Conservation (phyloP, 2,888 invertebrate genomes). For the Autographa pulchrina region DNA sequence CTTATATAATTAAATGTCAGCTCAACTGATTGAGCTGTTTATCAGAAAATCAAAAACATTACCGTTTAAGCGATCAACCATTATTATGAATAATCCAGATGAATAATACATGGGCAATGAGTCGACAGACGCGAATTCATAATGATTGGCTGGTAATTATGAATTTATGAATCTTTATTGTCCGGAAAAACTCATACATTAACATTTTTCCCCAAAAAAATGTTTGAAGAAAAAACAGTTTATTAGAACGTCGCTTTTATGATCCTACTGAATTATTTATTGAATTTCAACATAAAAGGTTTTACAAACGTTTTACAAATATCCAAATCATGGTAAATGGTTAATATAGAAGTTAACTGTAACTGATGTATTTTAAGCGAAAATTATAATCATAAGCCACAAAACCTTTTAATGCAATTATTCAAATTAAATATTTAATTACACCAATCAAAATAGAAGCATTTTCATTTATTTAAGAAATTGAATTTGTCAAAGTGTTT, state of each 20-base stretch:
- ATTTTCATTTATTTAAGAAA: not conserved
- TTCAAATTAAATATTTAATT: not conserved
- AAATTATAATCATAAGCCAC: not conserved
- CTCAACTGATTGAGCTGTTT: not conserved
- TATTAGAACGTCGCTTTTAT: not conserved
- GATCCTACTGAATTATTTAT: not conserved
- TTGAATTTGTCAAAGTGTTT: not conserved
- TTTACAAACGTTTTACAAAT: slow-evolving; percentile 3
- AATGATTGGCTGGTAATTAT: slow-evolving; percentile 6
- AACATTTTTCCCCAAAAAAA: not conserved
- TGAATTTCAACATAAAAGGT: not conserved
- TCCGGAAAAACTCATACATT: not conserved
- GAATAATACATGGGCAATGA: slow-evolving; percentile 2
- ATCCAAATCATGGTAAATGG: not conserved
- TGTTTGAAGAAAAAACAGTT: not conserved
- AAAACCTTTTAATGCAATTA: not conserved
- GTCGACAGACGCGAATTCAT: slow-evolving; percentile 2
- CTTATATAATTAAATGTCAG: not conserved
- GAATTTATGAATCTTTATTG: slow-evolving; percentile 11
- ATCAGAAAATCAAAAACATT: slow-evolving; percentile 6
- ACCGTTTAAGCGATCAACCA: slow-evolving; percentile 5
- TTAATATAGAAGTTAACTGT: not conserved
- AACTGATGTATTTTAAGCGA: not conserved
- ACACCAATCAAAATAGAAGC: not conserved
- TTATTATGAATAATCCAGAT: not conserved